Base-by-base conservation (phyloP, 2,888 invertebrate species). In the Escarpia spicata region DNA sequence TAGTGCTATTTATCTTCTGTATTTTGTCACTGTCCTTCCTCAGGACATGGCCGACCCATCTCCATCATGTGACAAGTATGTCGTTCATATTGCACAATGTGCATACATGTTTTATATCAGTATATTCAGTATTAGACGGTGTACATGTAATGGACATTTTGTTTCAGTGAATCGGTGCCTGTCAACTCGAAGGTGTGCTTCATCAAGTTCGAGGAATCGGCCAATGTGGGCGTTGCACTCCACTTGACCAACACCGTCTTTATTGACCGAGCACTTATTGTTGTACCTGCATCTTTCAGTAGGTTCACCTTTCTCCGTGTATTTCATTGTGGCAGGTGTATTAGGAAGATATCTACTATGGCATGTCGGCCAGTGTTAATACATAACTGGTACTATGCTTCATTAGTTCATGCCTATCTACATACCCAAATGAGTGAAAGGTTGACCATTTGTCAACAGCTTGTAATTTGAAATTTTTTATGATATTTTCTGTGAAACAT, bases 241-340 rank as follows among this genome's bases (percentile, higher is more conserved):
- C 99, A 99, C 97, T 97, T 99, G 97, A 99, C 99, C 26, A 99
- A 99, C 96, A 99, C 99, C 0, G 99, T 99, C 19, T 99, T 99
- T 96, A 99, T 99, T 95, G 99, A 99, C 96, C 97, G 99, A 93
- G 99, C 99, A 0, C 97, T 99, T 91, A 98, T 99, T 94, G 98
- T 99, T 91, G 98, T 99, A 93, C 99, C 99, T 0, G 98, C 98
- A 95, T 97, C 98, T 95, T 98, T 97, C 94, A 96, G 97, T 96
- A 94, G 94, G 95, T 94, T 19, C 19, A 52, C 45, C n/a, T 43
- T 90, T 91, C 37, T 90, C 15, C 6, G 6, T 26, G 19, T 60
- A 60, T 75, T 15, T 75, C n/a, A 75, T 75, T 75, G 75, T 75
- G n/a, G 75, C 75, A 75, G 1, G 19, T 75, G 75, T 75, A 19